Conservation (phyloP, 2,797 vertebrate species). For the Melanotaenia pygmaea region DNA sequence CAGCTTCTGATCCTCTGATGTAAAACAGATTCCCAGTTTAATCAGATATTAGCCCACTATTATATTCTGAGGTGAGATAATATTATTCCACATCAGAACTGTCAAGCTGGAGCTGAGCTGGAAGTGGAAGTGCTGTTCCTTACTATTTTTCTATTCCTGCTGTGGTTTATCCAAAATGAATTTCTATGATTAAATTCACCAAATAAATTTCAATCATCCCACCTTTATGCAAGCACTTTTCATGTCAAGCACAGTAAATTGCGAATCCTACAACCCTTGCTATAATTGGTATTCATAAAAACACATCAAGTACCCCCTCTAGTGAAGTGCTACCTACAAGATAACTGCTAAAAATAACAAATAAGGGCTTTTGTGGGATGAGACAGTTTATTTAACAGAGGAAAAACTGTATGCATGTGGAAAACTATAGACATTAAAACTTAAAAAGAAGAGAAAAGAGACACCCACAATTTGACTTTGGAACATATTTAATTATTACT, state of each 20-base stretch:
- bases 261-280: background rate
- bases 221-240: background rate
- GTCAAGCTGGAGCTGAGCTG: background rate
- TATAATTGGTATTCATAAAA: slow-evolving; percentile 14
- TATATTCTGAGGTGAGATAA: too few species aligned
- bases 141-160: background rate
- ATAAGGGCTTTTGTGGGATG: background rate
- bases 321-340: slow-evolving; percentile 23
- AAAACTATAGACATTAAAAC: background rate
- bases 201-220: slow-evolving; percentile 1
- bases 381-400: slow-evolving; percentile 6
- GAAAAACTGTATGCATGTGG: background rate
- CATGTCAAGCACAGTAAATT: background rate
- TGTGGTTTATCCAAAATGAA: background rate
- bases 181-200: background rate
- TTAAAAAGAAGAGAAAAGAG: background rate
- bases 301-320: slow-evolving; percentile 13
- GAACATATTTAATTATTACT: slow-evolving; percentile 68
- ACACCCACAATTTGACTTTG: slow-evolving; percentile 39
- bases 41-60: too few species aligned
- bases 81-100: background rate
- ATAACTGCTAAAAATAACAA: slow-evolving; percentile 23
- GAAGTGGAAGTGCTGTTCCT: background rate
- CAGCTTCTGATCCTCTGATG: too few species aligned
- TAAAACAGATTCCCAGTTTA: too few species aligned